Conservation (phyloP, 2,888 invertebrate species). For the Ochropacha duplaris region DNA sequence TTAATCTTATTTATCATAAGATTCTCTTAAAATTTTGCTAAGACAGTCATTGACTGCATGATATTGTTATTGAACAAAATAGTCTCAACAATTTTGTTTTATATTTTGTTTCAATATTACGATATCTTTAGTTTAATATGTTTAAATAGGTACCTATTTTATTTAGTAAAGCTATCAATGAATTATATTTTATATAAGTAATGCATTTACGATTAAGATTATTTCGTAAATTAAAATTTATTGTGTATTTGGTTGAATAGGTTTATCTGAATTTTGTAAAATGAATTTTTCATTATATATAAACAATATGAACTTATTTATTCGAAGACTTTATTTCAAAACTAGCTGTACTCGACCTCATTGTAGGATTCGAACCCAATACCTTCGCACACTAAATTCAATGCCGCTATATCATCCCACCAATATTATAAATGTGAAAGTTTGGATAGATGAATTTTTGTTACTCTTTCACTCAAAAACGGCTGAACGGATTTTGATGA, state of each 20-base stretch:
- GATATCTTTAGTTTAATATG: background rate
- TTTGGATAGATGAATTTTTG: too few species aligned
- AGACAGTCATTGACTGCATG: too few species aligned
- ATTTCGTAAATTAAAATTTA: conserved; percentile 50
- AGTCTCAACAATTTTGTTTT: background rate
- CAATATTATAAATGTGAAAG: too few species aligned
- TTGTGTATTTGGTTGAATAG: conserved; percentile 58
- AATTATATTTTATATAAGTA: conserved; percentile 47
- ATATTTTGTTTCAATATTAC: background rate
- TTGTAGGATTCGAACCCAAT: too few species aligned
- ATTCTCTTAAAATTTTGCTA: too few species aligned
- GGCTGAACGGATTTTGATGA: too few species aligned
- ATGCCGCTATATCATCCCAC: too few species aligned
- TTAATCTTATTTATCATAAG: too few species aligned
- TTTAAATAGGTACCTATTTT: background rate
- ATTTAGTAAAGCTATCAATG: conserved; percentile 10
- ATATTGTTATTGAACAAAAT: too few species aligned
- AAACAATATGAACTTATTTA: conserved; percentile 46
- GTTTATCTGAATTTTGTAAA: conserved; percentile 75
- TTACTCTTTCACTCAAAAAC: too few species aligned
- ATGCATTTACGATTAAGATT: conserved; percentile 57
- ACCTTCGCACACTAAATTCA: too few species aligned
- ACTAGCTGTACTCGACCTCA: background rate
- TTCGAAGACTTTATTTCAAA: background rate
- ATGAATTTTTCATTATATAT: conserved; percentile 74